These are phyloP conservation scores for Otus sunia DNA, from an alignment of 2,113 vertebrate species.

Conservation along the genomic window DNA sequence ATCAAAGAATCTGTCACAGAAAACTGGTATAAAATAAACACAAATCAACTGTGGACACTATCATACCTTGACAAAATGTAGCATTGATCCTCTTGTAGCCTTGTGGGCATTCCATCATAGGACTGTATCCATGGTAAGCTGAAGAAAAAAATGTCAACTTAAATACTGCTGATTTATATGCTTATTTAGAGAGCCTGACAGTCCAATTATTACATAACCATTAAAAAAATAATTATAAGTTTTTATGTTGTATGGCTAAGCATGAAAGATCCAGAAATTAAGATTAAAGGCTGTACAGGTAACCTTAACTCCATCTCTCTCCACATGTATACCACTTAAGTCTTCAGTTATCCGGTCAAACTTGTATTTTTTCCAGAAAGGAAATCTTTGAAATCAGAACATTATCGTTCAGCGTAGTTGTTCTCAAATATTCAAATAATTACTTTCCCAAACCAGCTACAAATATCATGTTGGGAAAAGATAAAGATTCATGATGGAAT, in stretches of 20 bases:
- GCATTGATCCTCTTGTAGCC: constrained; percentile 93
- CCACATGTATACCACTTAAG: not conserved
- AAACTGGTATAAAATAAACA: not conserved
- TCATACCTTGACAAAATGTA: constrained; percentile 92
- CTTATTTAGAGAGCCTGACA: not conserved
- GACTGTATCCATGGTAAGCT: constrained; percentile 83
- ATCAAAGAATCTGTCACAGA: not conserved
- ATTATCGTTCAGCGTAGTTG: not conserved
- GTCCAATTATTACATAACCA: not conserved
- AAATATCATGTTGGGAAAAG: not conserved
- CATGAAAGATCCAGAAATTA: not conserved
- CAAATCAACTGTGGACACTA: not conserved
- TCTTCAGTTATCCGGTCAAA: not conserved
- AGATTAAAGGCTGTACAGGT: not conserved
- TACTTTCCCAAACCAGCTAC: not conserved
- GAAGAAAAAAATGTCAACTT: not conserved
- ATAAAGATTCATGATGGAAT: not conserved
- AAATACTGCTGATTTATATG: not conserved
- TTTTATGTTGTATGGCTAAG: not conserved
- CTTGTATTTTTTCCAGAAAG: not conserved
- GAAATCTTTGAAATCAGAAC: not conserved
- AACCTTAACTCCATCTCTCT: not conserved
- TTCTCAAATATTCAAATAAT: not conserved
- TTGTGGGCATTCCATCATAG: constrained; percentile 87
- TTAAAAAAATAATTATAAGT: not conserved